Evolutionary conservation across 1,140 invertebrate species (phyloP).

Genomic region (Drosophila murphyi): DNA sequence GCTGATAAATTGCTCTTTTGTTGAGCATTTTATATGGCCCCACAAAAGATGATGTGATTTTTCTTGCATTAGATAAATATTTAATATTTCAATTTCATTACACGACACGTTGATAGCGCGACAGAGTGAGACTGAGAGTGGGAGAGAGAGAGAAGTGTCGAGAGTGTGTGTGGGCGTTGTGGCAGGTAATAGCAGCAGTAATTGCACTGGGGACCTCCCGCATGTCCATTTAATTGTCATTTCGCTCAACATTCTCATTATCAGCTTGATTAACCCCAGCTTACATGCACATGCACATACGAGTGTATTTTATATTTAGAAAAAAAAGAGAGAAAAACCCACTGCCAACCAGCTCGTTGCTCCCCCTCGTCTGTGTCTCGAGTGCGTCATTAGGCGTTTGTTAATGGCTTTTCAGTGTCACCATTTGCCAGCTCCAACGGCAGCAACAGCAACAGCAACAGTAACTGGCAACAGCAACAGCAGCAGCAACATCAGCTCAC

Average conservation of each 20-base stretch:
- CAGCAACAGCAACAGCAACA: conserved; percentile 10
- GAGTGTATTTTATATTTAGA: not conserved
- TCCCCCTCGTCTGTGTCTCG: conserved; percentile 54
- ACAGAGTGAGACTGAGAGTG: not conserved
- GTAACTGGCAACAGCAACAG: not conserved
- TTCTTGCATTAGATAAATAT: conserved; percentile 72
- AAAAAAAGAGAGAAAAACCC: not conserved
- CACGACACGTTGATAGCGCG: conserved; percentile 13
- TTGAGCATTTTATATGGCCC: conserved; percentile 60
- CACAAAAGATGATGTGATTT: conserved; percentile 68
- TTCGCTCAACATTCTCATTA: conserved; percentile 58
- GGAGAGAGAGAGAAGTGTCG: not conserved
- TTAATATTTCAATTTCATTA: conserved; percentile 77
- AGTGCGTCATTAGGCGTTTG: conserved; percentile 77
- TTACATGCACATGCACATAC: not conserved
- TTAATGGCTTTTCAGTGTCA: conserved; percentile 78
- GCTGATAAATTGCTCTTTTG: conserved; percentile 79
- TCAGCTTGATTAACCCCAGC: conserved; percentile 58
- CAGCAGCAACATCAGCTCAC: conserved; percentile 13
- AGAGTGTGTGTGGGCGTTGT: not conserved
- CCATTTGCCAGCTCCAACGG: conserved; percentile 44
- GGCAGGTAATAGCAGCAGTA: not conserved
- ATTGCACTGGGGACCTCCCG: conserved; percentile 11
- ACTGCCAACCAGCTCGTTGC: not conserved
- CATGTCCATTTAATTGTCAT: conserved; percentile 58